Evolutionary conservation across 2,888 invertebrate genomes (phyloP).

Genomic region (Globia sparganii): DNA sequence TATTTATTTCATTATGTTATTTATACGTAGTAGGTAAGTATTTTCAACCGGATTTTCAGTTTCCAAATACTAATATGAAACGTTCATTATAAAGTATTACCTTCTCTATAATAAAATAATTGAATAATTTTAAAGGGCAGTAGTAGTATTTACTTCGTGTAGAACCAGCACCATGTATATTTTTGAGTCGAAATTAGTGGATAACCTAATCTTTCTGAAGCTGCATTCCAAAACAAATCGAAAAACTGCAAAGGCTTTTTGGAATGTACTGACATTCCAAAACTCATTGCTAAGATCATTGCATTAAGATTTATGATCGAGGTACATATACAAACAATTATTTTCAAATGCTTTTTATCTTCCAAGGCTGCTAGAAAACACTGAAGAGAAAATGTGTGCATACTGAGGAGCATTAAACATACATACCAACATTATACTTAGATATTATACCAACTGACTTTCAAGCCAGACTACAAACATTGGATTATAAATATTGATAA

Average conservation of each 20-base stretch:
- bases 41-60: neutral
- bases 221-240: constrained; percentile 32
- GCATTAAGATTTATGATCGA: constrained; percentile 34
- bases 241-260: constrained; percentile 33
- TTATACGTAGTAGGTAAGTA: neutral
- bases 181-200: constrained; percentile 19
- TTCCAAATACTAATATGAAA: neutral
- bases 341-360: constrained; percentile 29
- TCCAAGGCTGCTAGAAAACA: constrained; percentile 27
- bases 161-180: neutral
- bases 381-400: constrained; percentile 7
- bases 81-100: neutral
- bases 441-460: constrained; percentile 19
- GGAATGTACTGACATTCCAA: too few species aligned
- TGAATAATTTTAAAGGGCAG: neutral
- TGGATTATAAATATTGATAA: constrained; percentile 53
- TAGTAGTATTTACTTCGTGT: neutral
- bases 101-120: neutral
- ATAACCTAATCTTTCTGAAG: neutral
- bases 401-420: constrained; percentile 9
- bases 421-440: neutral
- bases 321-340: constrained; percentile 35
- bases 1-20: too few species aligned
- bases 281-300: constrained; percentile 34
- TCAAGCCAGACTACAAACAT: constrained; percentile 29